Conservation (phyloP, 2,113 vertebrate genomes). For the Semicossyphus pulcher region DNA sequence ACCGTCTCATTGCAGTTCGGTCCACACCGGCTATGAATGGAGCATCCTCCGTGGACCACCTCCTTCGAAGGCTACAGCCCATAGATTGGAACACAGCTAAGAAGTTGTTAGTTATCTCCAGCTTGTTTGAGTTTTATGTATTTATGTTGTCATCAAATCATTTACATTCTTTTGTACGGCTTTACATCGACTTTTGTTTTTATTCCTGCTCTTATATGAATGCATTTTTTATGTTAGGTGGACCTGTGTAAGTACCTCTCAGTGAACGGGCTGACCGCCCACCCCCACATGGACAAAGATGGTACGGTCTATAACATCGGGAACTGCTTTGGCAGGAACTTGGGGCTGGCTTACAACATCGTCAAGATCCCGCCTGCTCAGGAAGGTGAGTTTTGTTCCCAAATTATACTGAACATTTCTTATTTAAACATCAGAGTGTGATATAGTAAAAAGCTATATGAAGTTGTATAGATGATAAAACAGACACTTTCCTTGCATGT, state of each 20-base stretch:
- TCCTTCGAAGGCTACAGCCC: no score
- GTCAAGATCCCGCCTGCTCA: slow-evolving; percentile 90
- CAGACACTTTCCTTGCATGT: no score
- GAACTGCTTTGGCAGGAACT: slow-evolving; percentile 95
- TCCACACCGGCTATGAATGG: no score
- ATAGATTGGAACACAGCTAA: no score
- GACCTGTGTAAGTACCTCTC: slow-evolving; percentile 94
- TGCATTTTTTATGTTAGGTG: slow-evolving; percentile 82
- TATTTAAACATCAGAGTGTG: background rate
- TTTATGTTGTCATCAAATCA: no score
- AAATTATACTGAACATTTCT: background rate
- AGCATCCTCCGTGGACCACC: no score
- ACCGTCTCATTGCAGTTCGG: no score
- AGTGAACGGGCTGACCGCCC: slow-evolving; percentile 92
- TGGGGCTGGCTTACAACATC: slow-evolving; percentile 93
- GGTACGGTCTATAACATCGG: slow-evolving; percentile 97
- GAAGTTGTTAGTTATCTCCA: no score
- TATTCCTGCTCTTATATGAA: background rate
- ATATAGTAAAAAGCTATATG: no score
- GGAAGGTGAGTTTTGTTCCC: slow-evolving; percentile 81
- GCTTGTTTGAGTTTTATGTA: no score
- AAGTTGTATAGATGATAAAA: no score
- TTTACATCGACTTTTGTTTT: background rate
- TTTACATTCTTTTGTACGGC: no score
- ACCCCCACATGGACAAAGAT: slow-evolving; percentile 92